Conservation (phyloP, 2,888 invertebrate genomes). For the Spisula subtruncata region DNA sequence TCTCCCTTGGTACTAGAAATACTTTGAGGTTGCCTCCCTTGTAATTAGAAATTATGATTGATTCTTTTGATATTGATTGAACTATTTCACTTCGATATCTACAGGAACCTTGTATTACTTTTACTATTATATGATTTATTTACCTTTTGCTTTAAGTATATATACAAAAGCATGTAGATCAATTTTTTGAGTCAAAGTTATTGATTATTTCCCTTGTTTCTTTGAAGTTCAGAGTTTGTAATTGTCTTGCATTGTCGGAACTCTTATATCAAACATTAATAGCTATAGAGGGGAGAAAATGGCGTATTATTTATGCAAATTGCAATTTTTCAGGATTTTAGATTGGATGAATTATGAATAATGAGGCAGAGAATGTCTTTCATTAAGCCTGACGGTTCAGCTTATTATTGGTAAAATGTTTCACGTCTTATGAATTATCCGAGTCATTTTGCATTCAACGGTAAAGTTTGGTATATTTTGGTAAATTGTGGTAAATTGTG, state of each 20-base stretch:
- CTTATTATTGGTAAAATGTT: slow-evolving; percentile 10
- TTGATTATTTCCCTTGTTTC: not conserved
- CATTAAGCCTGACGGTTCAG: not conserved
- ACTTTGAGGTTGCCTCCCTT: too few relatives aligned
- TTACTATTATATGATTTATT: not conserved
- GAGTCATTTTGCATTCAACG: not conserved
- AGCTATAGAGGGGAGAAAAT: not conserved
- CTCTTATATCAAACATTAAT: slow-evolving; percentile 7
- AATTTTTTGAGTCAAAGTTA: not conserved
- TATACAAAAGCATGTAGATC: not conserved
- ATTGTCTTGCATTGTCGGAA: not conserved
- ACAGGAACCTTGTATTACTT: not conserved
- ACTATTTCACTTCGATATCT: not conserved
- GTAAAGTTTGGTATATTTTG: not conserved
- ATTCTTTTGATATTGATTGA: not conserved
- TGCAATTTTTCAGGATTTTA: not conserved
- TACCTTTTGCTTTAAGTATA: not conserved
- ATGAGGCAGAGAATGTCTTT: not conserved
- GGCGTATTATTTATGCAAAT: not conserved
- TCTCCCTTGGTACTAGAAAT: too few relatives aligned
- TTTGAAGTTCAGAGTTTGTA: too few relatives aligned
- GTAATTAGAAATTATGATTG: too few relatives aligned
- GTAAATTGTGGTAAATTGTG: not conserved
- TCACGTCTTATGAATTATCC: slow-evolving; percentile 13
- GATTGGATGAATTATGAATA: slow-evolving; percentile 12